Evolutionary conservation across 2,797 vertebrate species (phyloP).

Genomic region (Monodelphis domestica): DNA sequence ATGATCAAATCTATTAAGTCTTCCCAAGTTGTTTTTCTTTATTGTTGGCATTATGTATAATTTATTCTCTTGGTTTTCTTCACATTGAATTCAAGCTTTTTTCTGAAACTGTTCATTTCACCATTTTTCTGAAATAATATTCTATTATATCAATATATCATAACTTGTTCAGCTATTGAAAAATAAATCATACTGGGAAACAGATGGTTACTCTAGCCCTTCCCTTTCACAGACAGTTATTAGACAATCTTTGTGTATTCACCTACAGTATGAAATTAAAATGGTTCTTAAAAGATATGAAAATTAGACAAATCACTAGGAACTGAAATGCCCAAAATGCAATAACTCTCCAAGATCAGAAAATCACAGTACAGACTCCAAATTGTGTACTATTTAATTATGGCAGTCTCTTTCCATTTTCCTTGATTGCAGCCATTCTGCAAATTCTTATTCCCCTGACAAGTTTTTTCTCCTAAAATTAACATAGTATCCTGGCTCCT

Average conservation of each 20-base stretch:
- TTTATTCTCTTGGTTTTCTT: background rate
- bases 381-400: background rate
- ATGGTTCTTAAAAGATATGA: background rate
- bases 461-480: background rate
- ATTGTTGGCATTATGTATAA: background rate
- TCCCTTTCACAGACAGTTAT: background rate
- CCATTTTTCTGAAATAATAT: background rate
- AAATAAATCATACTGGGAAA: background rate
- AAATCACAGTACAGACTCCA: background rate
- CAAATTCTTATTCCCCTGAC: background rate
- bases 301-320: background rate
- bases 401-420: background rate
- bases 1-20: background rate
- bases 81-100: background rate
- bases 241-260: background rate
- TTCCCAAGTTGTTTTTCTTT: too few species aligned
- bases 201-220: background rate
- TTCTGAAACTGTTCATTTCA: background rate
- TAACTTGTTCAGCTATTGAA: background rate
- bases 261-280: background rate
- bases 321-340: background rate
- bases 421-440: background rate
- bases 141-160: background rate
- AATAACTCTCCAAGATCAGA: background rate
- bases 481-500: background rate